Evolutionary conservation across 2,113 vertebrate genomes (phyloP), one percentile per base, ranked within the genome.

Genomic region (Antidorcas marsupialis): DNA sequence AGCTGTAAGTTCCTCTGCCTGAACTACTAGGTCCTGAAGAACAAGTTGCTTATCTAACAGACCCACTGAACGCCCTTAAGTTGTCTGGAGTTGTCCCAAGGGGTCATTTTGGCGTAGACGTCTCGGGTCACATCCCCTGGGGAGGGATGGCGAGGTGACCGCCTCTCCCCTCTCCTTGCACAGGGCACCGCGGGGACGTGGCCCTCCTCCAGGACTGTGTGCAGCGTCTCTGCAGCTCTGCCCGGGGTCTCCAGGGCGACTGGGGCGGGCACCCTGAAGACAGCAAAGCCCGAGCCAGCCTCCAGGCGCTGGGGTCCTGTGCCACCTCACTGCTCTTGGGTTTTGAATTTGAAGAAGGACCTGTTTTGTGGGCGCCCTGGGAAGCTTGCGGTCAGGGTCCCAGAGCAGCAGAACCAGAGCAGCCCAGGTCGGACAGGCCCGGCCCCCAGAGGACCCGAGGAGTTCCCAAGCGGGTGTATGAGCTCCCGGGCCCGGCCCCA

Each of bases 301-400:
- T 39, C 76, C 98, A 98, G 52, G 98, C 99, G 11, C 97, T 99
- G 84, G 98, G 99, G 50, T 97, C 97, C 33, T 95, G 98, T 3
- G 98, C 99, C 64, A 98, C 98, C 84, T 99, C 99, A 14, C 99
- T 99, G 28, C 93, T 99, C 87, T 36, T 87, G 8, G 97, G 90
- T 97, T 98, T 98, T 89, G 98, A 98, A 97, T 85, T 97, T 91
- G 95, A 97, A 94, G 97, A 98, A 93, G 90, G 93, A 90, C 89
- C 94, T 6, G 12, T 47, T 53, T 86, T 83, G 4, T 3, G 93
- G 62, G 95, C 85, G n/a, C 39, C 86, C 89, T 79, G 89, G 81
- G 74, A 93, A 60, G 9, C 89, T 79, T 76, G 16, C 91, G 25
- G 62, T 76, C 94, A 78, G 74, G 62, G 87, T 85, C 33, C n/a